Conservation (phyloP, 2,888 invertebrate genomes). For the Nephrotoma flavescens region DNA sequence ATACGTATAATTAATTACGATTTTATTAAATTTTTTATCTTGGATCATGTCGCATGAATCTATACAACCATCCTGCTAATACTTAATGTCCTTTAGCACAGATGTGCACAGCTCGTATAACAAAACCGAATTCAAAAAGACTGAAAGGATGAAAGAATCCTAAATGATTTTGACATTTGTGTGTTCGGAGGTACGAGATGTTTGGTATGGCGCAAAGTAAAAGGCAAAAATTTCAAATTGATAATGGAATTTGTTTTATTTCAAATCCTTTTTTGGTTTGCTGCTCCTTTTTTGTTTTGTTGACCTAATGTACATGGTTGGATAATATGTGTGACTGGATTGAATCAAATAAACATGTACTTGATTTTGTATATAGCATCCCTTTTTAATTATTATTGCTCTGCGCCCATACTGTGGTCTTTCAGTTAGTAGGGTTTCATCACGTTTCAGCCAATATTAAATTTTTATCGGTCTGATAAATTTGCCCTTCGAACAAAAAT, state of each 20-base stretch:
- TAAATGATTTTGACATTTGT: not conserved
- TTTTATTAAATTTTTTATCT: not conserved
- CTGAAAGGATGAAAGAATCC: not conserved
- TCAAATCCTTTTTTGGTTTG: not conserved
- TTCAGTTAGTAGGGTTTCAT: not conserved
- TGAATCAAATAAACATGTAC: not conserved
- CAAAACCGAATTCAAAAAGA: not conserved
- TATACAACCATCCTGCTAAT: not conserved
- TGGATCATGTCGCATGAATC: not conserved
- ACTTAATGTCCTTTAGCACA: not conserved
- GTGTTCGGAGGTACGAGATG: not conserved
- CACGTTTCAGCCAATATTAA: too few relatives aligned
- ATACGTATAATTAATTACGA: not conserved
- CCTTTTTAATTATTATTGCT: not conserved
- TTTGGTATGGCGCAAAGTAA: not conserved
- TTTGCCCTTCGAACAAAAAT: too few relatives aligned
- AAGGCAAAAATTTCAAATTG: not conserved
- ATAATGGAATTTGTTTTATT: not conserved
- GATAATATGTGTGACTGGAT: not conserved
- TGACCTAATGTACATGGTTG: not conserved
- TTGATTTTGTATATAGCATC: not conserved
- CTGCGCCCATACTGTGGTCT: not conserved
- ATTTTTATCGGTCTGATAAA: too few relatives aligned
- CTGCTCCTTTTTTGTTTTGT: not conserved
- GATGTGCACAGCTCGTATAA: not conserved